A percentile compares a stretch with the other conserved stretches of the same genome.
Conservation (phyloP, 2,113 vertebrate genomes). For the Zosterops hypoxanthus region DNA sequence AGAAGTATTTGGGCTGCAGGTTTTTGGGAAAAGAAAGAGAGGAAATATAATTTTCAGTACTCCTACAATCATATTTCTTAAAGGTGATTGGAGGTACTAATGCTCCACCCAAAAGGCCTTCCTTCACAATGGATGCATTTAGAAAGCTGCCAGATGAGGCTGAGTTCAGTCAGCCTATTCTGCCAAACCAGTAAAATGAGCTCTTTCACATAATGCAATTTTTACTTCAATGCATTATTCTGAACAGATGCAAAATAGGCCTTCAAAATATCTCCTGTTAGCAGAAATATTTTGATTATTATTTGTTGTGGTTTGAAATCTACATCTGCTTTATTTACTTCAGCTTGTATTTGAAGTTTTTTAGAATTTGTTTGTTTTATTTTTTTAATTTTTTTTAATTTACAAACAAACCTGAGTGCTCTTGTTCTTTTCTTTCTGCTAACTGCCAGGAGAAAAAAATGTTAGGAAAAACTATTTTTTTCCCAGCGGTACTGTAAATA, state of each 20-base stretch:
- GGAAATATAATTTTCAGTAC: background rate
- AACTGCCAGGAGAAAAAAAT: background rate
- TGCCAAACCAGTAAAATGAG: background rate
- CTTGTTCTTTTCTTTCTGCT: background rate
- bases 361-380: background rate
- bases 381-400: background rate
- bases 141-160: background rate
- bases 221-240: background rate
- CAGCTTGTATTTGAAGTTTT: background rate
- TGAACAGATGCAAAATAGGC: background rate
- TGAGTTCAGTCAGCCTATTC: background rate
- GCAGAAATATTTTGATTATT: background rate
- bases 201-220: background rate
- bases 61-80: background rate
- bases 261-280: background rate
- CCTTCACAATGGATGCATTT: rapidly evolving
- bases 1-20: background rate
- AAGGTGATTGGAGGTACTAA: background rate
- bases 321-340: background rate
- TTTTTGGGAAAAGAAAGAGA: background rate
- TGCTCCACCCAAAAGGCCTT: background rate
- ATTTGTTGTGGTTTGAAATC: background rate
- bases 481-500: background rate
- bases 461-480: background rate
- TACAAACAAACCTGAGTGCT: background rate